Percentiles rank a stretch among this genome's conserved stretches.
Evolutionary conservation across 2,888 invertebrate genomes (phyloP).

Genomic region (Ctenicera cuprea): DNA sequence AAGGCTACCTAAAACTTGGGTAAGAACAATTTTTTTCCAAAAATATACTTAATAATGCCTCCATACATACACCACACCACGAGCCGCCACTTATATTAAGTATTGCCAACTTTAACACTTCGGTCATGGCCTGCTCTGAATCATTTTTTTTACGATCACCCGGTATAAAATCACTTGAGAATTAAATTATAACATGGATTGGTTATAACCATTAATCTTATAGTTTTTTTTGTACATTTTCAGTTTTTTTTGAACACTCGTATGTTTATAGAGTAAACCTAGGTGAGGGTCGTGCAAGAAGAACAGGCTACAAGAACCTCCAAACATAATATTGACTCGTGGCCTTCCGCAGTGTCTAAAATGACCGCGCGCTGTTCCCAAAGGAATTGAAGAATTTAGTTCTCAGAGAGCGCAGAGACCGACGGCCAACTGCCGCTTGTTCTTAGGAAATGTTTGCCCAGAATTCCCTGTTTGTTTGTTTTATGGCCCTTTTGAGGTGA

Average conservation of each 20-base stretch:
- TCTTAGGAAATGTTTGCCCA: slow-evolving; percentile 41
- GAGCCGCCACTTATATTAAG: no score
- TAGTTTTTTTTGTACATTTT: neutral
- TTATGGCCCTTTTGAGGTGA: slow-evolving; percentile 43
- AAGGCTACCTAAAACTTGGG: no score
- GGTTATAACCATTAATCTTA: no score
- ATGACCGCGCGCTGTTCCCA: slow-evolving; percentile 55
- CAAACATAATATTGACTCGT: slow-evolving; percentile 60
- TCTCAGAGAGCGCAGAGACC: slow-evolving; percentile 34
- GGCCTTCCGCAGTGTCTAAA: slow-evolving; percentile 55
- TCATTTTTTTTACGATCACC: no score
- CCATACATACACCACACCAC: no score
- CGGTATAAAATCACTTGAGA: no score
- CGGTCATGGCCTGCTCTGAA: no score
- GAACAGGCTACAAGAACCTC: slow-evolving; percentile 43
- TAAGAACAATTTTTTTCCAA: no score
- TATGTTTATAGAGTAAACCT: slow-evolving; percentile 35
- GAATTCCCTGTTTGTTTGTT: slow-evolving; percentile 47
- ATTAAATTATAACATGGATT: no score
- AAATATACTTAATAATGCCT: no score
- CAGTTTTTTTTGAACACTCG: slow-evolving; percentile 3
- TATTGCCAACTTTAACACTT: no score
- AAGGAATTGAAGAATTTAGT: slow-evolving; percentile 52
- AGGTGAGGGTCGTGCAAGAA: slow-evolving; percentile 22
- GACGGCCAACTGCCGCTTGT: slow-evolving; percentile 36